These are phyloP conservation scores for Oncorhynchus masou DNA, from an alignment of 2,113 vertebrate species.

Conservation along the genomic window DNA sequence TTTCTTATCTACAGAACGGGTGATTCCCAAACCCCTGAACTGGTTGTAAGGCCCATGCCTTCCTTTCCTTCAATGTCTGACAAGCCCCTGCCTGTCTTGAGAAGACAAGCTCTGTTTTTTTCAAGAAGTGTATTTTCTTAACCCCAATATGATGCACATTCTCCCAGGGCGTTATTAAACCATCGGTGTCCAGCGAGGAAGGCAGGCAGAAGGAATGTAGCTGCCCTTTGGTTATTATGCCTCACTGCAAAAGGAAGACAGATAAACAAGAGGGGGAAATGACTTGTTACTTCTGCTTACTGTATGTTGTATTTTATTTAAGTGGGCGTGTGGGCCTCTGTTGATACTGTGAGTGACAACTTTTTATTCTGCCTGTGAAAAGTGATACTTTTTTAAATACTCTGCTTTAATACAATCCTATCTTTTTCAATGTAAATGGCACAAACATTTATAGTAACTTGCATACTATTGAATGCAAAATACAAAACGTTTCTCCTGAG, in stretches of 20 bases:
- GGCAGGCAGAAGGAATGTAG: constrained; percentile 33
- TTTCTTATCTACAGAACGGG: not conserved
- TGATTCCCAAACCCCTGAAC: constrained; percentile 20
- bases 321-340: not conserved
- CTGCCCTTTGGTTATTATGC: constrained; percentile 28
- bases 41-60: constrained; percentile 14
- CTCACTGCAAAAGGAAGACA: constrained; percentile 28
- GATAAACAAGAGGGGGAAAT: constrained; percentile 11
- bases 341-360: not conserved
- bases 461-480: not conserved
- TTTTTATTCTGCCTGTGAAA: not conserved
- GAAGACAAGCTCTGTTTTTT: constrained; percentile 17
- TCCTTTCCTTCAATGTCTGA: constrained; percentile 30
- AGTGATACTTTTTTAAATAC: not conserved
- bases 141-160: constrained; percentile 33
- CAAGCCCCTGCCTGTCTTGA: constrained; percentile 58
- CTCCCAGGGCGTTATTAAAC: constrained; percentile 44
- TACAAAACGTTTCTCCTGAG: not conserved
- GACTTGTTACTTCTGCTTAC: not conserved
- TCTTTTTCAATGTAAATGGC: not conserved
- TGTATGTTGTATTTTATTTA: not conserved
- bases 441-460: no score
- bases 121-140: constrained; percentile 7
- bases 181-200: constrained; percentile 35
- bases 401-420: not conserved